Conservation (phyloP, 2,113 vertebrate genomes). For the Oreochromis aureus region DNA sequence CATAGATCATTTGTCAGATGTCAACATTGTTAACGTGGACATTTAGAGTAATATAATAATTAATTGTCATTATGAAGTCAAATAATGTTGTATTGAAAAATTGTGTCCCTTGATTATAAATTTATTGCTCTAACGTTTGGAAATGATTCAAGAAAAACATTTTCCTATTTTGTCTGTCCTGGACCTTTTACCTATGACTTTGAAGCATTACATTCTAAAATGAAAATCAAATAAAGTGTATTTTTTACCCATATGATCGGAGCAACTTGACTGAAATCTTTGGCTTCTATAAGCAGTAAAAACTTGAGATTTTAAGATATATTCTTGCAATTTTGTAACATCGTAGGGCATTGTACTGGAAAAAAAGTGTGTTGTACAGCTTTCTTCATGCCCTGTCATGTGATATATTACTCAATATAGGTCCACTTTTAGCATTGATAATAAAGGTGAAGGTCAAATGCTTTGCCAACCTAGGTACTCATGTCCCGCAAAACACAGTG, state of each 20-base stretch:
- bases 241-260: not conserved
- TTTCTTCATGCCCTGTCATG: not conserved
- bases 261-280: not conserved
- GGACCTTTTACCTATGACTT: not conserved
- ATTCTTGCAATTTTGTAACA: not conserved
- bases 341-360: not conserved
- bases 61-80: not conserved
- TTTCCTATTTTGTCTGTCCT: not conserved
- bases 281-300: not conserved
- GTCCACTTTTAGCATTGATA: not conserved
- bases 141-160: not conserved
- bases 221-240: not conserved
- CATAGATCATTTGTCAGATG: not conserved
- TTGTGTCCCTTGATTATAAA: not conserved
- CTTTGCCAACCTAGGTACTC: not conserved
- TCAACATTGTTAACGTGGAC: not conserved
- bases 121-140: not conserved
- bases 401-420: not conserved
- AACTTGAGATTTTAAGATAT: not conserved
- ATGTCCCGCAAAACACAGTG: not conserved
- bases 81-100: not conserved
- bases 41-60: not conserved
- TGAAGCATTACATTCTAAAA: not conserved
- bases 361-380: not conserved
- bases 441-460: not conserved